Base-by-base conservation (phyloP, 1,140 invertebrate species). In the Agrilus planipennis region DNA sequence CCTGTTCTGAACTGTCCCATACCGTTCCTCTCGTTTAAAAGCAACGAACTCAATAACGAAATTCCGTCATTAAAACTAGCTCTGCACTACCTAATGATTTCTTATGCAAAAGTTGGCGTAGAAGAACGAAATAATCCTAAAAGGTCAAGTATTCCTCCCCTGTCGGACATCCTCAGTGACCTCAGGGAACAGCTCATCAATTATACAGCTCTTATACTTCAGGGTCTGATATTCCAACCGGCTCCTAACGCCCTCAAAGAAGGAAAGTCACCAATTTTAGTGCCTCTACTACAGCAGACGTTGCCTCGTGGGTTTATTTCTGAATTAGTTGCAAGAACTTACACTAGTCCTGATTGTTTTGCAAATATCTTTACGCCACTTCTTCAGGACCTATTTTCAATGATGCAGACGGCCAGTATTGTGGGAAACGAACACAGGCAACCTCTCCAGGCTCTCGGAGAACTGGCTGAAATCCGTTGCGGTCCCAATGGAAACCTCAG, bases 61-160 rank as follows among this genome's bases (percentile, higher is more conserved):
- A 57, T 59, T 31, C 57, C 63, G 1, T 56, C 66, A 39, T 60
- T 69, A 58, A 57, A 62, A 9, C 10, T 36, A 25, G 49, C 65
- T 47, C 52, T 71, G 47, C 62, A 81, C 32, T 82, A 80, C 57
- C 60, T 76, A 41, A 58, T 79, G 48, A 72, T 77, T 49, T 79
- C 74, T 45, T 83, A 81, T 56, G 69, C 71, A n/a, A 71, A 77
- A 47, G 73, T 80, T 6, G 71, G 71, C 27, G 48, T 74, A 1
- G 79, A 84, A 52, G 79, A 81, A 55, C 67, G 73, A 48, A 77
- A 79, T 58, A 67, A 81, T 57, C 79, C 84, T 15, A 89, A 86
- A 69, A 71, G 67, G 48, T 70, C 69, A 47, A 72, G 70, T 17
- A 62, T 69, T 42, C 69, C 69, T 17, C 70, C 70, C 4, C 48